phyloP scores from a whole-genome alignment of 2,797 vertebrate species.

The Oophaga sylvatica region DNA sequence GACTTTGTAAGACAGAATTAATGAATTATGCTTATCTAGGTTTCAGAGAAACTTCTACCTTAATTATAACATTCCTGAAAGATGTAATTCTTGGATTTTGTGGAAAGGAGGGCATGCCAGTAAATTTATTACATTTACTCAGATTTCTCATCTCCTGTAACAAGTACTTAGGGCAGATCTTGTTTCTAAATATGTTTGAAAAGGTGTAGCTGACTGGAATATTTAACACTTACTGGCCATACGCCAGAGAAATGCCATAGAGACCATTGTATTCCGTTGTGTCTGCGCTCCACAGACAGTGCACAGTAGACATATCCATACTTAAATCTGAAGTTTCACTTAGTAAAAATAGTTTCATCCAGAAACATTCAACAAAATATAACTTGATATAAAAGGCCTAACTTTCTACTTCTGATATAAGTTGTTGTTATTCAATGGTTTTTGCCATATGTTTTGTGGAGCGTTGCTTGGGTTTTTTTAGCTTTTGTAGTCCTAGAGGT shows the following conservation, averaged over 20 bases:
- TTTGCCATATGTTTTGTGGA: neutral
- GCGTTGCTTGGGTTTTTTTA: neutral
- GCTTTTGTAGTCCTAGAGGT: neutral
- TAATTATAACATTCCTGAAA: conserved; percentile 45
- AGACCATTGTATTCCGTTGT: conserved; percentile 39
- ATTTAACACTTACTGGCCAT: conserved; percentile 52
- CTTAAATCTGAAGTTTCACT: conserved; percentile 16
- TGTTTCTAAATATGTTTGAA: conserved; percentile 60
- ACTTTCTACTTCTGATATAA: neutral
- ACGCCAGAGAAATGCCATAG: conserved; percentile 39
- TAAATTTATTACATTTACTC: conserved; percentile 59
- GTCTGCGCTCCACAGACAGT: conserved; percentile 11
- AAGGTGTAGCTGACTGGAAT: conserved; percentile 62
- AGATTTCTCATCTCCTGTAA: conserved; percentile 56
- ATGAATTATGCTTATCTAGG: conserved; percentile 28
- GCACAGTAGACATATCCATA: neutral
- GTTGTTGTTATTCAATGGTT: neutral
- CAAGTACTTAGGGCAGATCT: conserved; percentile 55
- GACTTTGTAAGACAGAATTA: conserved; percentile 25
- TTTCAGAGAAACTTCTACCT: conserved; percentile 45
- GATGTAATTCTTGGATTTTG: conserved; percentile 39
- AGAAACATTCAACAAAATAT: neutral
- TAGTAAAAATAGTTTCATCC: neutral
- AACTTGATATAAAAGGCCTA: neutral
- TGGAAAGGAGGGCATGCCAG: conserved; percentile 39